These are phyloP conservation scores for Mylabris phalerata DNA, from an alignment of 1,140 invertebrate genomes.

Conservation along the genomic window DNA sequence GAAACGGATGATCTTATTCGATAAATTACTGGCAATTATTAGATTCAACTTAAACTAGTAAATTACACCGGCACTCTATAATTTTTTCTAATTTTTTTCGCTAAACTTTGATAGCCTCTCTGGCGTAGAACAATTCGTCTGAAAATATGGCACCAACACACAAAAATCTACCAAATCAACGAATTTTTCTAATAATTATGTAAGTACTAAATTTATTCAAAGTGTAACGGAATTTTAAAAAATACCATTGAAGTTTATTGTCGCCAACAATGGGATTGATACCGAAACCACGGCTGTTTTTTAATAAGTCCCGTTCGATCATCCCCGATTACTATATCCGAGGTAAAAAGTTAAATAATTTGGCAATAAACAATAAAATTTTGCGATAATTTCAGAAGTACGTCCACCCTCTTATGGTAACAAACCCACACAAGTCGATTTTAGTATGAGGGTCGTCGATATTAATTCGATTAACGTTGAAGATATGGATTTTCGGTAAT, in stretches of 20 bases:
- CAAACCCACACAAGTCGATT: slow-evolving; percentile 62
- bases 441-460: slow-evolving; percentile 73
- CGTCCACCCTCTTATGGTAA: slow-evolving; percentile 61
- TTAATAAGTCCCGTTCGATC: slow-evolving; percentile 33
- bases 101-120: too few species aligned
- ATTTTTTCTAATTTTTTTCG: slow-evolving; percentile 4
- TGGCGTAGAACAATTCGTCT: too few species aligned
- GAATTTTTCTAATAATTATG: not conserved
- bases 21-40: slow-evolving; percentile 11
- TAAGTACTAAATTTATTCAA: not conserved
- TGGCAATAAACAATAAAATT: not conserved
- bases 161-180: too few species aligned
- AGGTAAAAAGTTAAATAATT: slow-evolving; percentile 22
- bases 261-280: slow-evolving; percentile 9
- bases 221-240: not conserved
- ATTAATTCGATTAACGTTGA: slow-evolving; percentile 81
- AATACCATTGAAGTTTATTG: not conserved
- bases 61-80: slow-evolving; percentile 13
- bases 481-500: slow-evolving; percentile 78
- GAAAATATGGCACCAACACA: too few species aligned
- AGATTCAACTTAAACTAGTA: slow-evolving; percentile 8
- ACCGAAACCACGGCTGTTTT: slow-evolving; percentile 25
- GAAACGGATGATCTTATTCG: slow-evolving; percentile 9
- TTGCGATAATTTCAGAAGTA: slow-evolving; percentile 50
- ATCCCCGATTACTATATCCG: slow-evolving; percentile 37